Evolutionary conservation across 2,797 vertebrate species (phyloP).

Genomic region (Leptatherina wallacei): DNA sequence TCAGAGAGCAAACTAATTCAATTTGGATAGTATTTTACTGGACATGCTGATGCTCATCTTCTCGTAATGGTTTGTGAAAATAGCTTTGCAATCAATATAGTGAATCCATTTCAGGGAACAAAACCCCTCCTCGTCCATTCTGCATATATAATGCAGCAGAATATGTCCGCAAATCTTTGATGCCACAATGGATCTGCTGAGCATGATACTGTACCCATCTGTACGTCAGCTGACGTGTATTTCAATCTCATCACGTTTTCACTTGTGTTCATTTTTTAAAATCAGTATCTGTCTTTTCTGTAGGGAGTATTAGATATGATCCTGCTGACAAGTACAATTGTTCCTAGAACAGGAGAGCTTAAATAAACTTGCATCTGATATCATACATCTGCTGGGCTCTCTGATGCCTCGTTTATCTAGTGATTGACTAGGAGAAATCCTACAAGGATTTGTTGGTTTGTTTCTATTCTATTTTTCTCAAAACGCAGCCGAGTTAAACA

Average conservation of each 20-base stretch:
- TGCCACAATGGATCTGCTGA: constrained; percentile 29
- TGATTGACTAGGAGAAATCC: constrained; percentile 9
- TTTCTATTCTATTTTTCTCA: constrained; percentile 14
- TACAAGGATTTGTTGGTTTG: constrained; percentile 13
- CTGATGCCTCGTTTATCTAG: constrained; percentile 8
- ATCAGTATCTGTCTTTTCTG: not conserved
- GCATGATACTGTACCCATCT: constrained; percentile 26
- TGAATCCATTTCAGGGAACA: constrained; percentile 54
- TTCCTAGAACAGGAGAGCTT: not conserved
- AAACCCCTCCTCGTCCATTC: constrained; percentile 56
- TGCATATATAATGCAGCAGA: constrained; percentile 46
- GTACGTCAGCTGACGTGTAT: constrained; percentile 15
- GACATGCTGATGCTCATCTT: constrained; percentile 50
- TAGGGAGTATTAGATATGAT: constrained; percentile 3
- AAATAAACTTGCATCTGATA: not conserved
- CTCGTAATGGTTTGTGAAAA: constrained; percentile 71
- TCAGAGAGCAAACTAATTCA: constrained; percentile 43
- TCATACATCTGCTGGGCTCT: not conserved
- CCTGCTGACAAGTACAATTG: not conserved
- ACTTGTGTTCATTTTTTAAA: not conserved
- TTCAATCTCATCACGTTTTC: constrained; percentile 10
- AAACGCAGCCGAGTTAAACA: no score
- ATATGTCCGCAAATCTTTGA: constrained; percentile 38
- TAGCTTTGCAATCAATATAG: constrained; percentile 70
- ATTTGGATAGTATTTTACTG: constrained; percentile 53